Base-by-base conservation (phyloP, 2,113 vertebrate species). In the Grantiella picta region DNA sequence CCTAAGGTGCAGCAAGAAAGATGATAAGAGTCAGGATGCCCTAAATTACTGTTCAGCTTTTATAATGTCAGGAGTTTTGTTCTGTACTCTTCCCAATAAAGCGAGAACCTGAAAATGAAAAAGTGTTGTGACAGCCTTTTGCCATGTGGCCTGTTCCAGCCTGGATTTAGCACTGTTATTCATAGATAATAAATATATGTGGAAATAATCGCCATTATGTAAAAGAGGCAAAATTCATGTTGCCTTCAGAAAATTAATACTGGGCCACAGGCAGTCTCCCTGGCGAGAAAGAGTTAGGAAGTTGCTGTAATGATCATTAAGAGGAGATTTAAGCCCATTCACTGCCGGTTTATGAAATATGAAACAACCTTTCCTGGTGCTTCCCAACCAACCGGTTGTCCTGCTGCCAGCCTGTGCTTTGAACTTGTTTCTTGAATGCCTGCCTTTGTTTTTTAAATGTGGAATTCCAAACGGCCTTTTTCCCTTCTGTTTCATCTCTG, bases 391-490 rank as follows among this genome's bases (percentile, higher is more conserved):
- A 61, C 79, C 11, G 3, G 14, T 85, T 81, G 79, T 71, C 82
- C 87, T 84, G 93, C 89, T 89, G 79, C 92, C 90, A 92, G 57
- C 90, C 66, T 96, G 89, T 97, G 60, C 96, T 97, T 95, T 97
- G 92, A 96, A 89, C 91, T 96, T 97, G 83, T 94, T 97, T 95
- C 96, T 97, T 96, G 93, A 95, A 97, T 97, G 96, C 96, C 97
- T 94, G 86, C 95, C 94, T 97, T 11, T 97, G 94, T 95, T 97
- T 95, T 97, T 97, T 94, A 94, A 96, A 96, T 53, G 88, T 97
- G 97, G 96, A 97, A 96, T 98, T 98, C 98, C 97, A 97, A 98
- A 98, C 96, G 83, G 98, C 97, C 97, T 97, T 98, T 96, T 96
- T 90, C 95, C 96, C 95, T 97, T 97, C 98, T 97, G 97, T 97